These are phyloP conservation scores for Pyrrhia umbra DNA, from an alignment of 2,888 invertebrate species.

Conservation along the genomic window DNA sequence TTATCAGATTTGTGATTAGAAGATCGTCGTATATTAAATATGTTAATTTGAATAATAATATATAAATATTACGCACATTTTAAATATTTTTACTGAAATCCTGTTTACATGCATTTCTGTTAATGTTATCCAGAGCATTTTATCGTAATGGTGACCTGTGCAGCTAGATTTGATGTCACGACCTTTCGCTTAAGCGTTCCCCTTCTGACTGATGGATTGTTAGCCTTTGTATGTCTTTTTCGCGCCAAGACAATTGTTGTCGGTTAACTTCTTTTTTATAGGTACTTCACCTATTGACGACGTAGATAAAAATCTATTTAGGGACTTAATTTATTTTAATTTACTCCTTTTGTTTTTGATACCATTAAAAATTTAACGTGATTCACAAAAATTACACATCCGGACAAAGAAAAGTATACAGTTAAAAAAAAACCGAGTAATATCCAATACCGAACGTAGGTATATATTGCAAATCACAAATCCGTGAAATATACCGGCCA, in stretches of 20 bases:
- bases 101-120: conserved; percentile 12
- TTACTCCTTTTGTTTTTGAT: background rate
- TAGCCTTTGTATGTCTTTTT: conserved; percentile 30
- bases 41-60: conserved; percentile 46
- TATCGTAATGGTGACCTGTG: conserved; percentile 33
- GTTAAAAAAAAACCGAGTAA: conserved; percentile 59
- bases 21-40: conserved; percentile 43
- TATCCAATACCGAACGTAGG: conserved; percentile 63
- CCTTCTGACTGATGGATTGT: conserved; percentile 42
- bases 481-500: conserved; percentile 80
- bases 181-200: conserved; percentile 37
- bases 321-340: background rate
- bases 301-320: too few species aligned
- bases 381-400: conserved; percentile 30
- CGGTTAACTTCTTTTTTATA: background rate
- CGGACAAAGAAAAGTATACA: conserved; percentile 46
- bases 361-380: background rate
- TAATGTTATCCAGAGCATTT: background rate
- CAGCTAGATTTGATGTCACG: conserved; percentile 41
- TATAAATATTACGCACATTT: conserved; percentile 39
- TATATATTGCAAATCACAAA: conserved; percentile 77
- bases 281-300: background rate
- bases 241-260: conserved; percentile 51
- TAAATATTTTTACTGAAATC: conserved; percentile 38
- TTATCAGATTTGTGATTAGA: conserved; percentile 58